phyloP scores from a whole-genome alignment of 2,888 invertebrate species.

The Tetranychus piercei region DNA sequence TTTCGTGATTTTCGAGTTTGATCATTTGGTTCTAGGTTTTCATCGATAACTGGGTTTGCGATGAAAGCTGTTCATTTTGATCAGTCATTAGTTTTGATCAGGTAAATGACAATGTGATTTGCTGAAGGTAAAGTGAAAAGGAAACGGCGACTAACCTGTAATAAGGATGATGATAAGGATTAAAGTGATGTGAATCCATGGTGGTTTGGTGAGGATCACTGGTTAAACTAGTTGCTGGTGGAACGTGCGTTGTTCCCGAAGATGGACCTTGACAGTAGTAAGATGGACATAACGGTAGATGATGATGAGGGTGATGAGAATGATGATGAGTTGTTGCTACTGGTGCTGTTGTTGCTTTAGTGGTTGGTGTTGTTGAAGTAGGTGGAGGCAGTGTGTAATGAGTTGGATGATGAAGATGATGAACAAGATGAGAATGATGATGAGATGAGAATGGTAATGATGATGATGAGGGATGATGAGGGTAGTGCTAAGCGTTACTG shows the following conservation, averaged over 20 bases:
- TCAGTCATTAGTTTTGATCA: too few species aligned
- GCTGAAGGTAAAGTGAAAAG: neutral
- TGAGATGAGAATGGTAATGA: neutral
- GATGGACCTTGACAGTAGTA: conserved; percentile 17
- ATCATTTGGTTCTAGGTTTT: too few species aligned
- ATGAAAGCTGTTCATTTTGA: too few species aligned
- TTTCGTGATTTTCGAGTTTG: too few species aligned
- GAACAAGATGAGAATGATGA: neutral
- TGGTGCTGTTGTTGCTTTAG: neutral
- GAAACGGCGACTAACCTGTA: conserved; percentile 18
- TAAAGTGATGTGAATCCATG: conserved; percentile 19
- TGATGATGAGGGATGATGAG: too few species aligned
- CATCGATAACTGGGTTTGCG: too few species aligned
- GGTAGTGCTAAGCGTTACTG: too few species aligned
- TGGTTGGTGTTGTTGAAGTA: neutral
- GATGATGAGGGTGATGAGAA: conserved; percentile 3
- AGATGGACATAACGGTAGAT: conserved; percentile 16
- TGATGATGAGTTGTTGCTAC: neutral
- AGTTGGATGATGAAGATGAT: neutral
- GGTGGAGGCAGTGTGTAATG: neutral
- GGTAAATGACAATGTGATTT: neutral
- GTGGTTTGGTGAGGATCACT: neutral
- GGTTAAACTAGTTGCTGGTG: neutral
- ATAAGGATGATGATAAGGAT: conserved; percentile 20
- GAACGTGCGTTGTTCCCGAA: neutral